phyloP scores from a whole-genome alignment of 2,113 vertebrate species.

The Addax nasomaculatus region DNA sequence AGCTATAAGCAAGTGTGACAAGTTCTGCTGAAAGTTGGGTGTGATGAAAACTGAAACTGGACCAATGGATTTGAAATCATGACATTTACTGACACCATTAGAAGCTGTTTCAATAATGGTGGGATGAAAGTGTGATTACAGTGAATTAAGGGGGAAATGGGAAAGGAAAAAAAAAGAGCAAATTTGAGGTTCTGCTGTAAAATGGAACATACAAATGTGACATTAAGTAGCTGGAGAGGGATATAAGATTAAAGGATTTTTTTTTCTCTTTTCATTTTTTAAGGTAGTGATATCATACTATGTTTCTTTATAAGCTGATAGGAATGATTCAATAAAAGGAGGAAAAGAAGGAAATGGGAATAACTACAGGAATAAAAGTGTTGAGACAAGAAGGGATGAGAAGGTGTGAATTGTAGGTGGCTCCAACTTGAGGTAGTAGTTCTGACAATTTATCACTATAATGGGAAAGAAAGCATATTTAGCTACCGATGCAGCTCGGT shows the following conservation, averaged over 20 bases:
- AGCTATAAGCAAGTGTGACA: background rate
- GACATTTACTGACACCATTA: background rate
- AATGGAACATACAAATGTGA: background rate
- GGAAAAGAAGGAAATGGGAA: background rate
- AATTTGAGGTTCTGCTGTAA: background rate
- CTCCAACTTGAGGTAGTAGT: background rate
- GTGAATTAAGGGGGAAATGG: background rate
- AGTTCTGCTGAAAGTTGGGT: background rate
- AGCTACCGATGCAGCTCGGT: background rate
- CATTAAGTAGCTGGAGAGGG: background rate
- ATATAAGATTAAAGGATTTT: background rate
- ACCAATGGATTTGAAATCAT: background rate
- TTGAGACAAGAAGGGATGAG: background rate
- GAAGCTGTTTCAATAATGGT: background rate
- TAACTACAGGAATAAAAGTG: background rate
- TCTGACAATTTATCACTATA: background rate
- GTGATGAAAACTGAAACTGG: background rate
- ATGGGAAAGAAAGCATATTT: background rate
- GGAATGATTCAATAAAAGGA: background rate
- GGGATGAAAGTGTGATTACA: background rate
- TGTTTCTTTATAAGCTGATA: background rate
- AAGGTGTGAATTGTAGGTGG: background rate
- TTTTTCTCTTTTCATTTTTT: background rate
- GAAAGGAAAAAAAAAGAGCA: background rate
- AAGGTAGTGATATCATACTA: background rate